A percentile compares a stretch with the other conserved stretches of the same genome.
Evolutionary conservation across 1,140 invertebrate genomes (phyloP).

Genomic region (Spodoptera litura): DNA sequence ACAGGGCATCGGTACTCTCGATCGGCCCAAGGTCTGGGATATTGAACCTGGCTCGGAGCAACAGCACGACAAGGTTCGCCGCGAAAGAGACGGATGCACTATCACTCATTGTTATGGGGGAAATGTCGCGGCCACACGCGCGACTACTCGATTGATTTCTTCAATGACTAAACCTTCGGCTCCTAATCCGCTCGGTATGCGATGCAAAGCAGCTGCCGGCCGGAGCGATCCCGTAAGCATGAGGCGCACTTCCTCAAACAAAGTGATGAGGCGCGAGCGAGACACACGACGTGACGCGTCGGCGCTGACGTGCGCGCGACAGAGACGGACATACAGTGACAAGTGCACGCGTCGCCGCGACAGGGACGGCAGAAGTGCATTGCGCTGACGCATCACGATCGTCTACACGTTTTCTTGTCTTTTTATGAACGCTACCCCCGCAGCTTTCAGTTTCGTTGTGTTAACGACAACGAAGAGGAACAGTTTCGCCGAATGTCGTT

Average conservation of each 20-base stretch:
- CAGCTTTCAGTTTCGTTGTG: slow-evolving; percentile 78
- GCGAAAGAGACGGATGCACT: slow-evolving; percentile 81
- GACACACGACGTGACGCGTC: slow-evolving; percentile 50
- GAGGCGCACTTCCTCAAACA: slow-evolving; percentile 77
- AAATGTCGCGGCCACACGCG: slow-evolving; percentile 80
- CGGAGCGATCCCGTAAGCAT: slow-evolving; percentile 69
- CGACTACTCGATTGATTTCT: slow-evolving; percentile 62
- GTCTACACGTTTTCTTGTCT: slow-evolving; percentile 69
- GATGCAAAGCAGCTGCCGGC: slow-evolving; percentile 68
- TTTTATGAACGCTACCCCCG: slow-evolving; percentile 71
- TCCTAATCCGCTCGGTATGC: slow-evolving; percentile 74
- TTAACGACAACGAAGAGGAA: slow-evolving; percentile 58
- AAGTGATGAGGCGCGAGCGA: slow-evolving; percentile 57
- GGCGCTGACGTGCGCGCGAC: slow-evolving; percentile 50
- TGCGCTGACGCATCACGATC: slow-evolving; percentile 80
- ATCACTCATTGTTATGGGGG: slow-evolving; percentile 84
- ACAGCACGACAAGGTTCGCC: slow-evolving; percentile 76
- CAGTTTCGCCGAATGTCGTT: slow-evolving; percentile 66
- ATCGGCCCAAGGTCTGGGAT: slow-evolving; percentile 83
- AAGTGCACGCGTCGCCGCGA: slow-evolving; percentile 64
- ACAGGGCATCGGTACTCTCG: slow-evolving; percentile 73
- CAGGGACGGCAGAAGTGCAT: slow-evolving; percentile 74
- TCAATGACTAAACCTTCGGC: slow-evolving; percentile 67
- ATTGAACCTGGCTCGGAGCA: slow-evolving; percentile 82
- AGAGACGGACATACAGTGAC: slow-evolving; percentile 66